A percentile compares a stretch with the other conserved stretches of the same genome.
phyloP scores from a whole-genome alignment of 2,888 invertebrate genomes.

The Strigamia maritima region DNA sequence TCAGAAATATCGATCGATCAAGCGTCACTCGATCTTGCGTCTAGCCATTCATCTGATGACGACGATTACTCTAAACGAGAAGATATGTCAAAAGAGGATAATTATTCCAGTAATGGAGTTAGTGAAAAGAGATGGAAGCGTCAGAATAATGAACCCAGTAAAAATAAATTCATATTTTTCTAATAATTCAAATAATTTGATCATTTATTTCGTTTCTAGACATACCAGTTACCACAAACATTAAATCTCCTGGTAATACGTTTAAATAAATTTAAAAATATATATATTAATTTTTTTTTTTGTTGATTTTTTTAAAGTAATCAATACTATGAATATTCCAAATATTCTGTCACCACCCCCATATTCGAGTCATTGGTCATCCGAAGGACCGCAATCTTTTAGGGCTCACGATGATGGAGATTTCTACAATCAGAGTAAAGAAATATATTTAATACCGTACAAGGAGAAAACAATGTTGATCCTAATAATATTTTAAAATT shows the following conservation, averaged over 20 bases:
- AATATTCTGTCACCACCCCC: conserved; percentile 13
- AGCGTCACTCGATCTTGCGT: conserved; percentile 72
- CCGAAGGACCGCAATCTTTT: conserved; percentile 41
- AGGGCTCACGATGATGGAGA: conserved; percentile 35
- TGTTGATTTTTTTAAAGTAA: neutral
- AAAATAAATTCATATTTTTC: neutral
- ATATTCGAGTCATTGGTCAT: conserved; percentile 41
- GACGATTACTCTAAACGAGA: conserved; percentile 56
- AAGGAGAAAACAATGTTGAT: neutral
- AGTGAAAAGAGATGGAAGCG: conserved; percentile 33
- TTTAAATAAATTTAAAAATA: too few relatives aligned
- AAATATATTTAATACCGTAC: too few relatives aligned
- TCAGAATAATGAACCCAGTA: conserved; percentile 19
- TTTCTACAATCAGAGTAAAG: conserved; percentile 1
- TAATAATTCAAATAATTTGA: neutral
- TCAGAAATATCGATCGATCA: conserved; percentile 53
- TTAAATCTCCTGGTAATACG: neutral
- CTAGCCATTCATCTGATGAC: conserved; percentile 93
- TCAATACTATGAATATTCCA: conserved; percentile 21
- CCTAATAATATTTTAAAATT: neutral
- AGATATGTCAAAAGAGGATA: neutral
- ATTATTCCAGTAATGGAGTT: conserved; percentile 17
- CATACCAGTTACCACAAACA: conserved; percentile 3
- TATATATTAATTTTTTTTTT: neutral
- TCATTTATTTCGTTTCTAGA: neutral